Evolutionary conservation across 2,797 vertebrate genomes (phyloP).

Genomic region (Vespertilio murinus): DNA sequence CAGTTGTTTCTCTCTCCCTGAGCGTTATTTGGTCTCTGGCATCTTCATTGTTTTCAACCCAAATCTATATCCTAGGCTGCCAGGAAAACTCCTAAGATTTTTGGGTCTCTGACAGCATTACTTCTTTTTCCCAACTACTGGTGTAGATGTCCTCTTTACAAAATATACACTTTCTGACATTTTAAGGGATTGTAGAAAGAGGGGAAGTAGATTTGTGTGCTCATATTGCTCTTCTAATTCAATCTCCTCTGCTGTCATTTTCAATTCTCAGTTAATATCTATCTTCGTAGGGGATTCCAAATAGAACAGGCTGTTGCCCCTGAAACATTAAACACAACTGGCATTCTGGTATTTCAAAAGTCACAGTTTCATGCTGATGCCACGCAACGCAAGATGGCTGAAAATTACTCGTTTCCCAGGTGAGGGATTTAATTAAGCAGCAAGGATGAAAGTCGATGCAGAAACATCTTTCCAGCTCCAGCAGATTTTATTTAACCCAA

Average conservation of each 20-base stretch:
- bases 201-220: not conserved
- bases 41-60: not conserved
- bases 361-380: conserved; percentile 75
- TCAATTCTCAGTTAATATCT: conserved; percentile 67
- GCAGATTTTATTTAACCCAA: conserved; percentile 65
- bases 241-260: conserved; percentile 46
- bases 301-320: conserved; percentile 43
- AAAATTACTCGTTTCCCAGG: conserved; percentile 74
- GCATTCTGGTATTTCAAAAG: conserved; percentile 68
- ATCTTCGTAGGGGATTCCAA: conserved; percentile 13
- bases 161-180: not conserved
- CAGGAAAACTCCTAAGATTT: not conserved
- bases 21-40: not conserved
- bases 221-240: conserved; percentile 33
- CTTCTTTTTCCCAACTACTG: not conserved
- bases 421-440: conserved; percentile 81
- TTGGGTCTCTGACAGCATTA: not conserved
- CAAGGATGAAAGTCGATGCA: conserved; percentile 73
- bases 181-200: not conserved
- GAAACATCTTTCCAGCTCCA: conserved; percentile 71
- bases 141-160: not conserved
- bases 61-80: not conserved
- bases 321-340: conserved; percentile 71
- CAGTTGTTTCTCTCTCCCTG: not conserved
- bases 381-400: conserved; percentile 72